A percentile compares a stretch with the other conserved stretches of the same genome.
Conservation (phyloP, 2,888 invertebrate species). For the Ceratothoa steindachneri region DNA sequence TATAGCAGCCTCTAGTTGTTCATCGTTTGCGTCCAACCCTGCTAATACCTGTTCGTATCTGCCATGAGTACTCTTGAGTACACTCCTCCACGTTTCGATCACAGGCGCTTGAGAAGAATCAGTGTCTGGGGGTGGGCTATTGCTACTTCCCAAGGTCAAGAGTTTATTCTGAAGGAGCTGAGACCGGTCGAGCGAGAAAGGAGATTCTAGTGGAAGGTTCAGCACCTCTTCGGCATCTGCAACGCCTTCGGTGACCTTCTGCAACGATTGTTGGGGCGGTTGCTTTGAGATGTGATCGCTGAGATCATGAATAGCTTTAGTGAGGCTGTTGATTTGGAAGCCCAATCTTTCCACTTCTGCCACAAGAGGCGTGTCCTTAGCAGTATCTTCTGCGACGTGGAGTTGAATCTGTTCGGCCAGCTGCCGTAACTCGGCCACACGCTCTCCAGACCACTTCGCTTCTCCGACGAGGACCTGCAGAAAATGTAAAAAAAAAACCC, state of each 20-base stretch:
- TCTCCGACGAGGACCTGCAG: constrained; percentile 44
- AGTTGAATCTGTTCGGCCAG: constrained; percentile 36
- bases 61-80: constrained; percentile 36
- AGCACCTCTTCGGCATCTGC: constrained; percentile 33
- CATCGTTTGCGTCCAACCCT: constrained; percentile 42
- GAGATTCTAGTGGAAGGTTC: constrained; percentile 28
- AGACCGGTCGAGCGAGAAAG: constrained; percentile 29
- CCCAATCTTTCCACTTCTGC: constrained; percentile 43
- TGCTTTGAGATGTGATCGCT: constrained; percentile 33
- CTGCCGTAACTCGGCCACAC: constrained; percentile 40
- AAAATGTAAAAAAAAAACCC: too few species aligned
- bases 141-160: constrained; percentile 28
- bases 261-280: constrained; percentile 15
- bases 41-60: constrained; percentile 44
- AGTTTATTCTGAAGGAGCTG: constrained; percentile 36
- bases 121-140: constrained; percentile 29
- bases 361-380: constrained; percentile 37
- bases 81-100: constrained; percentile 37
- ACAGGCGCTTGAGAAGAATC: constrained; percentile 16
- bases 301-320: constrained; percentile 43
- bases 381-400: constrained; percentile 37
- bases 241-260: constrained; percentile 24
- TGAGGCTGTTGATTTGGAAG: constrained; percentile 41
- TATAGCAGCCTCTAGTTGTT: constrained; percentile 44
- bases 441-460: constrained; percentile 40